Conservation (phyloP, 2,888 invertebrate genomes). For the Xestia xanthographa region DNA sequence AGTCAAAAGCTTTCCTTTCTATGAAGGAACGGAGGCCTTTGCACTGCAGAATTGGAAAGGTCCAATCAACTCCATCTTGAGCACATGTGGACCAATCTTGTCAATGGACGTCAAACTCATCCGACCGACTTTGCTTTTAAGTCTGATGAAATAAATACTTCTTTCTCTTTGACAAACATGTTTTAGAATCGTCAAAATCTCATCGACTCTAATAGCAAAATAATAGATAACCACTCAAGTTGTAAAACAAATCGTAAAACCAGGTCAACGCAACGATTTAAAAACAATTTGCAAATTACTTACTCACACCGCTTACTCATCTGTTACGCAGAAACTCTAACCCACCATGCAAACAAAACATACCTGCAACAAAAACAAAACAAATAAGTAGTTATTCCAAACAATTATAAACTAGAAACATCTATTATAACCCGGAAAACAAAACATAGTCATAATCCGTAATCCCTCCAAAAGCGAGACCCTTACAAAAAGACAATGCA, state of each 20-base stretch:
- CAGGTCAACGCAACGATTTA: slow-evolving; percentile 3
- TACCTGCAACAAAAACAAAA: slow-evolving; percentile 61
- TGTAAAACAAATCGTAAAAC: not conserved
- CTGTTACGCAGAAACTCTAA: not conserved
- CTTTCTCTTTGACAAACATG: not conserved
- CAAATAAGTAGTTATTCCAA: slow-evolving; percentile 37
- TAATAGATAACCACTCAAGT: not conserved
- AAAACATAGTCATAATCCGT: slow-evolving; percentile 53
- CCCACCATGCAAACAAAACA: slow-evolving; percentile 26
- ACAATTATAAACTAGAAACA: slow-evolving; percentile 47
- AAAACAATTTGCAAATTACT: slow-evolving; percentile 33
- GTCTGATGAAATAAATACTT: not conserved
- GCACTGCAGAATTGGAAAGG: not conserved
- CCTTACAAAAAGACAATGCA: slow-evolving; percentile 68
- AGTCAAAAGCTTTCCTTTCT: not conserved
- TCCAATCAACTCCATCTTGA: not conserved
- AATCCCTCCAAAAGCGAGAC: slow-evolving; percentile 60
- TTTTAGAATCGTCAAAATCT: not conserved
- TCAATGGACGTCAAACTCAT: not conserved
- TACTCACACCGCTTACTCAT: slow-evolving; percentile 15
- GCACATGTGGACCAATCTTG: not conserved
- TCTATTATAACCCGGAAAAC: slow-evolving; percentile 33
- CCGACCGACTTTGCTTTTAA: not conserved
- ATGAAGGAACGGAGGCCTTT: not conserved
- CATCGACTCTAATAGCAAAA: not conserved